phyloP scores from a whole-genome alignment of 23 tunicate genomes.

The Halocynthia roretzi region DNA sequence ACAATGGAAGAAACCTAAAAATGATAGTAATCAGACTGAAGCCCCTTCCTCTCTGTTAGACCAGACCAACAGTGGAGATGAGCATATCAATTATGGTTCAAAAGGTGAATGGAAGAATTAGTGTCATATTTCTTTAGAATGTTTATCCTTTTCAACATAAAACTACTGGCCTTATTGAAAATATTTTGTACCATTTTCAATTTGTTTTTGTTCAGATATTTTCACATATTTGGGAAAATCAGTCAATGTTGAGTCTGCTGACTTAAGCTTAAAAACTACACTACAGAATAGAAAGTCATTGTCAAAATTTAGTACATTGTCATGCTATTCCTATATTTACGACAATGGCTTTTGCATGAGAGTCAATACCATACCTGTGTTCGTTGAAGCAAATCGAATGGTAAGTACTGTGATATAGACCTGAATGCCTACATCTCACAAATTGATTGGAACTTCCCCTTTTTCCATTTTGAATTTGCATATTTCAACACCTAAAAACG shows the following conservation, averaged over 20 bases:
- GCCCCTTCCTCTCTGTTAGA: background rate
- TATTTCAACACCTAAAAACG: too few species aligned
- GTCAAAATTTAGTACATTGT: conserved; percentile 3
- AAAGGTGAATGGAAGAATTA: conserved; percentile 15
- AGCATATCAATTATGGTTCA: background rate
- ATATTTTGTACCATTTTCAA: conserved; percentile 7
- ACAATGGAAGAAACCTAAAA: conserved; percentile 38
- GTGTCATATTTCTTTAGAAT: background rate
- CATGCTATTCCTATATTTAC: conserved; percentile 42
- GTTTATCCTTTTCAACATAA: background rate
- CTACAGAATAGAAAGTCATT: background rate
- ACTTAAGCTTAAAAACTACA: conserved; percentile 37
- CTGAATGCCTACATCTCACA: background rate
- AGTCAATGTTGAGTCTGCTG: conserved; percentile 7
- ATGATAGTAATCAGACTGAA: background rate
- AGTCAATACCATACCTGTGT: conserved; percentile 59
- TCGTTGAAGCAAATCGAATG: conserved; percentile 76
- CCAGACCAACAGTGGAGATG: background rate
- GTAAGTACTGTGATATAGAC: conserved; percentile 18
- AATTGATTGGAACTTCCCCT: too few species aligned
- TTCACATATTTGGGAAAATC: conserved; percentile 19
- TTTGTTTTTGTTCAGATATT: conserved; percentile 34
- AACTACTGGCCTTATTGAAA: background rate
- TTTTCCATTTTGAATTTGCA: too few species aligned
- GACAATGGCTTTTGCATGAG: conserved; percentile 54